Evolutionary conservation across 1,140 invertebrate species (phyloP), one percentile per base, ranked within the genome.

Genomic region (Nylanderia fulva): DNA sequence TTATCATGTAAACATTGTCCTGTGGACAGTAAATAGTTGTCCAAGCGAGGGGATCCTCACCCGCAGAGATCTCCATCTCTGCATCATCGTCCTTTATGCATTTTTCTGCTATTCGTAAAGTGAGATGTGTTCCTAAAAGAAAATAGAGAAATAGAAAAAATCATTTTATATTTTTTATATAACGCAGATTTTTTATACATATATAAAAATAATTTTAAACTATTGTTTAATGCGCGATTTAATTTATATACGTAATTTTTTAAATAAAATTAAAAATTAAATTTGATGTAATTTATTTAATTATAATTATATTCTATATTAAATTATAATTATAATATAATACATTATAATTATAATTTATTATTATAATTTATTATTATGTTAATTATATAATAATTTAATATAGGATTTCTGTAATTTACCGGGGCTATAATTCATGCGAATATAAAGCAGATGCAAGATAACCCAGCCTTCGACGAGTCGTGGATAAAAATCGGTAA

Each of bases 401-500:
- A 18, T 15, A 48, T 48, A 18, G 18, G 21, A 5, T 29, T 52
- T 63, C 11, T 39, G 11, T 33, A n/a, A 36, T n/a, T n/a, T 77
- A 91, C 92, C 92, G 80, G 90, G 87, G 64, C 64, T 79, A 71
- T 92, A 91, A 74, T 92, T 72, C 2, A 54, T 92, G 75, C 85
- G 85, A 29, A 87, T 39, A 13, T 92, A 93, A 60, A 91, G 88
- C 8, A 93, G 69, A 27, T 93, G 90, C 2, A 93, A 24, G 27
- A 89, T 86, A 15, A 54, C 58, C 92, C 92, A 93, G 9, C 86
- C 90, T 74, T 92, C 91, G 0, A 84, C 69, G 39, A 91, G 92
- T 45, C 80, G 82, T 13, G 92, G 92, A 77, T 92, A 79, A 15
- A 93, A 83, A 3, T 86, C 29, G 0, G 85, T 89, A 0, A 92